phyloP scores from a whole-genome alignment of 2,888 invertebrate genomes.

The Clunio marinus region DNA sequence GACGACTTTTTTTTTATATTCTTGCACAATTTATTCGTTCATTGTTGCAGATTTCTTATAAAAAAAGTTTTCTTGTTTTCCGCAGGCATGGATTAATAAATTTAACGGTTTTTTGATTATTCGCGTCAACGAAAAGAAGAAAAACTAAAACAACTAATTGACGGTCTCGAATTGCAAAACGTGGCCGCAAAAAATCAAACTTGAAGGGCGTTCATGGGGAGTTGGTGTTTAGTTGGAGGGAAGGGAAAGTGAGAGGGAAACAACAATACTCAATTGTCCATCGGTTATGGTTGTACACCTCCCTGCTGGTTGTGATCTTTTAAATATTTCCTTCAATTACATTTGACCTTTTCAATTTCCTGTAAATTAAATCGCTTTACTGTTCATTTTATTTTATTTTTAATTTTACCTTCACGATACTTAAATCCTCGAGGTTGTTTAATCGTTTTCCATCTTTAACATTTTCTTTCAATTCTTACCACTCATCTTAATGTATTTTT shows the following conservation, averaged over 20 bases:
- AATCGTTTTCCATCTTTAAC: no score
- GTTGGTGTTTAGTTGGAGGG: no score
- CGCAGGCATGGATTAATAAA: not conserved
- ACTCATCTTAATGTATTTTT: no score
- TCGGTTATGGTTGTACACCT: not conserved
- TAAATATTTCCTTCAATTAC: not conserved
- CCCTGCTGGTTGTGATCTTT: no score
- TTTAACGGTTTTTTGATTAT: not conserved
- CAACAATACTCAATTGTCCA: not conserved
- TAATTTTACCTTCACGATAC: not conserved
- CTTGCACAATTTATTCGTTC: constrained; percentile 16
- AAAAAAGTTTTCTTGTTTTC: no score
- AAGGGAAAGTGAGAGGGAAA: not conserved
- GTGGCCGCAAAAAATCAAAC: not conserved
- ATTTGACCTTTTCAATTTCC: constrained; percentile 22
- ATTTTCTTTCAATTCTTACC: no score
- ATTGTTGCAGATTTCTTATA: no score
- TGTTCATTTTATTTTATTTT: not conserved
- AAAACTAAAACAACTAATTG: not conserved
- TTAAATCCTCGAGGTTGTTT: not conserved
- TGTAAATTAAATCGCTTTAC: constrained; percentile 2
- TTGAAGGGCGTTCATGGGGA: not conserved
- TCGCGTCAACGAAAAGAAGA: not conserved
- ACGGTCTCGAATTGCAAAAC: not conserved
- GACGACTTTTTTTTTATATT: not conserved